Percentiles rank a stretch among this genome's conserved stretches.
Conservation (phyloP, 2,888 invertebrate species). For the Brachyptera risi region DNA sequence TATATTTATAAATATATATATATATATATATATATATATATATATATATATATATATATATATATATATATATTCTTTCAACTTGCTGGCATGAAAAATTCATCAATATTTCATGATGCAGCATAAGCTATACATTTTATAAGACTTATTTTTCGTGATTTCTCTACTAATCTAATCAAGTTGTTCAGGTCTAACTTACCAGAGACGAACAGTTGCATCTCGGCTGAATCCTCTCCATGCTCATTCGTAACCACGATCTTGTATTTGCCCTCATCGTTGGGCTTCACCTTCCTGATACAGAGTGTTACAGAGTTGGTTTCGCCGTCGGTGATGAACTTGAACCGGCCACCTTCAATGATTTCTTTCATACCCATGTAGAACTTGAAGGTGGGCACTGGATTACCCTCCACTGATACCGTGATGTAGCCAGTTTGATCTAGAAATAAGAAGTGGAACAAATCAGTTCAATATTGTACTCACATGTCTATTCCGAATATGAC, state of each 20-base stretch:
- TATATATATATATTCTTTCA: no score
- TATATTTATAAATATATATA: no score
- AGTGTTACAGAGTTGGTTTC: slow-evolving; percentile 88
- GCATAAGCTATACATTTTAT: no score
- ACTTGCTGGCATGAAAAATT: no score
- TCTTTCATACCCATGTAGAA: slow-evolving; percentile 93
- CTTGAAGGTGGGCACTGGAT: slow-evolving; percentile 90
- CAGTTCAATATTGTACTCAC: no score
- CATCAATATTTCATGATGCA: no score
- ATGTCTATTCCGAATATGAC: neutral
- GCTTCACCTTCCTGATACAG: slow-evolving; percentile 93
- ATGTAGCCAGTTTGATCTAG: slow-evolving; percentile 89
- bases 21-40: no score
- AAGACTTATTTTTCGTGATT: no score
- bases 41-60: no score
- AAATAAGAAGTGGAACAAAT: no score
- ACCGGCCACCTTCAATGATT: slow-evolving; percentile 92
- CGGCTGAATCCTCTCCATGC: slow-evolving; percentile 93
- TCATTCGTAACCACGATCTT: slow-evolving; percentile 88
- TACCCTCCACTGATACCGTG: slow-evolving; percentile 89
- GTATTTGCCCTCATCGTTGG: slow-evolving; percentile 96
- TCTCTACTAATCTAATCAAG: neutral
- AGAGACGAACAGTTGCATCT: slow-evolving; percentile 94
- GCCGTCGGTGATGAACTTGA: slow-evolving; percentile 92
- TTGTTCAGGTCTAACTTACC: slow-evolving; percentile 52